Conservation (phyloP, 2,888 invertebrate genomes). For the Psylliodes chrysocephalus region DNA sequence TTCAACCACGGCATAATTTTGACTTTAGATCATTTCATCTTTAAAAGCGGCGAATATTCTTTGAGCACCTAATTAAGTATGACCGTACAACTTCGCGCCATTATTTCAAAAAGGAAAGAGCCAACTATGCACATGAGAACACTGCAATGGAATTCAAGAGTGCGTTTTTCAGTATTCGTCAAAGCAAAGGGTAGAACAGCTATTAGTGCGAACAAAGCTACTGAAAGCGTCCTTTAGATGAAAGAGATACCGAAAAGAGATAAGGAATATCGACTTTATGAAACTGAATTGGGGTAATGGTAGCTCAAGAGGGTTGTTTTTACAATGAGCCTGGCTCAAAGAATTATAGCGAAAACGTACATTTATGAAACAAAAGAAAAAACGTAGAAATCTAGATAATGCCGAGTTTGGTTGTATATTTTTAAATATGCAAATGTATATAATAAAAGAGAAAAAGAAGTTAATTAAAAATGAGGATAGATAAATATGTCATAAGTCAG, state of each 20-base stretch:
- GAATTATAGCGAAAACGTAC: too few relatives aligned
- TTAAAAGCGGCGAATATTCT: background rate
- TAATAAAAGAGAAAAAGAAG: too few relatives aligned
- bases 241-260: constrained; percentile 24
- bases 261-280: constrained; percentile 18
- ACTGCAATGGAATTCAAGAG: constrained; percentile 7
- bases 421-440: too few relatives aligned
- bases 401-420: too few relatives aligned
- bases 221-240: constrained; percentile 17
- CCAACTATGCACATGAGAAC: background rate
- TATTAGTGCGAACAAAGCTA: constrained; percentile 34
- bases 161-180: constrained; percentile 28
- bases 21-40: too few relatives aligned
- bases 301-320: background rate
- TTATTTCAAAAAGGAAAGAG: constrained; percentile 11
- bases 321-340: too few relatives aligned
- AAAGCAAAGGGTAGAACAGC: constrained; percentile 28
- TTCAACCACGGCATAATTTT: too few relatives aligned
- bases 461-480: too few relatives aligned
- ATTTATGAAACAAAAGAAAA: too few relatives aligned
- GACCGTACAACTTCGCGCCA: background rate
- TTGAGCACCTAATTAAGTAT: constrained; percentile 10
- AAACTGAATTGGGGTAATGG: constrained; percentile 11
- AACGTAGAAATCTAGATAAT: too few relatives aligned
- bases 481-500: too few relatives aligned